These are phyloP conservation scores for Anguilla japonica DNA, from an alignment of 2,113 vertebrate species.

Conservation along the genomic window DNA sequence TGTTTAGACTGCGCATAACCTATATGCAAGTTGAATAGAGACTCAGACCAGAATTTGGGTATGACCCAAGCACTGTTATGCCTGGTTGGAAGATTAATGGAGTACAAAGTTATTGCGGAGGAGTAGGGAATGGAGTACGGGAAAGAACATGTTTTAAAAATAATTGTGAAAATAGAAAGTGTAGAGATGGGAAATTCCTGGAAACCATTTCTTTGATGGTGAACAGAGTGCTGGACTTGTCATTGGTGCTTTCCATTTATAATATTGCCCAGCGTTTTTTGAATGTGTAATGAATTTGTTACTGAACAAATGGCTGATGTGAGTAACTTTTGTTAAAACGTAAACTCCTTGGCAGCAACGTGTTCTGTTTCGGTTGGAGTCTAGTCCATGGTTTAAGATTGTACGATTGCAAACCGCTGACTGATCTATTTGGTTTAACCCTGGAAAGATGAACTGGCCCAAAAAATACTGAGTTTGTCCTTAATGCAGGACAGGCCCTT, in stretches of 20 bases:
- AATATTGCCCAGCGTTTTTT: slow-evolving; percentile 33
- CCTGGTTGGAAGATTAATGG: slow-evolving; percentile 45
- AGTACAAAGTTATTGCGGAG: slow-evolving; percentile 42
- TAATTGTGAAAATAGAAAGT: slow-evolving; percentile 45
- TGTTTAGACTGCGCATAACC: slow-evolving; percentile 41
- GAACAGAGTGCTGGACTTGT: slow-evolving; percentile 56
- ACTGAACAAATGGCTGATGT: neutral
- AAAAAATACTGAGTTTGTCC: neutral
- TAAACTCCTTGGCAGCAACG: neutral
- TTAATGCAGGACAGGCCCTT: neutral
- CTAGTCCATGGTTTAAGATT: too few species aligned
- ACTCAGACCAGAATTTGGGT: slow-evolving; percentile 29
- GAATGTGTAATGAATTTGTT: neutral
- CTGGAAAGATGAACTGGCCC: neutral
- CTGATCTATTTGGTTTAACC: neutral
- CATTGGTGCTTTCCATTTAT: slow-evolving; percentile 49
- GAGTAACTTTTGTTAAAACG: neutral
- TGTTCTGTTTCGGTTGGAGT: neutral
- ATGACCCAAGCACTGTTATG: slow-evolving; percentile 30
- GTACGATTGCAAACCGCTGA: too few species aligned
- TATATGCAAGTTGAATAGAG: slow-evolving; percentile 25
- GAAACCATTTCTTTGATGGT: slow-evolving; percentile 55
- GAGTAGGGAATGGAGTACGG: slow-evolving; percentile 33
- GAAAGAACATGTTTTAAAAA: slow-evolving; percentile 25
- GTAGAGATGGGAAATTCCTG: slow-evolving; percentile 47